These are phyloP conservation scores for Napeogenes sylphis DNA, from an alignment of 2,888 invertebrate genomes.

Conservation along the genomic window DNA sequence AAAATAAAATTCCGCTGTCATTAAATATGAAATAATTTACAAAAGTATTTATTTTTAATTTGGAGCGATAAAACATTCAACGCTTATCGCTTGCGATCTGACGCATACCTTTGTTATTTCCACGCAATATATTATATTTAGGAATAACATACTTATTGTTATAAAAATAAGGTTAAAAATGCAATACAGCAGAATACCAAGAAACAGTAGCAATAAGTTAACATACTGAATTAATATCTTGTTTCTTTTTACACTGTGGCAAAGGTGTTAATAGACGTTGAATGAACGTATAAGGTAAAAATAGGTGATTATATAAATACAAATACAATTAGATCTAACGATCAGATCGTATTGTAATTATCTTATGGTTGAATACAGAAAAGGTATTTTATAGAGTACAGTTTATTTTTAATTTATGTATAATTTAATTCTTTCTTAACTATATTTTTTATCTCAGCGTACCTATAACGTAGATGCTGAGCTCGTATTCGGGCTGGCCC, in stretches of 20 bases:
- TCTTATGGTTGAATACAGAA: slow-evolving; percentile 5
- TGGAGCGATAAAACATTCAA: no score
- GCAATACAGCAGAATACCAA: not conserved
- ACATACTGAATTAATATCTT: slow-evolving; percentile 6
- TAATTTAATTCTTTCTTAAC: no score
- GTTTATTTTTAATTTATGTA: slow-evolving; percentile 2
- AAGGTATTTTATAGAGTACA: not conserved
- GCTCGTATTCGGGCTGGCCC: no score
- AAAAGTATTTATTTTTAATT: slow-evolving; percentile 12
- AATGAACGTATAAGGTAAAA: not conserved
- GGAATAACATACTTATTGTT: not conserved
- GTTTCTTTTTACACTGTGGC: slow-evolving; percentile 13
- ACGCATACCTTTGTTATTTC: not conserved
- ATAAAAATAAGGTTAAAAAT: not conserved
- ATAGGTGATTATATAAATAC: slow-evolving; percentile 2
- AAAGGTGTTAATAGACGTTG: slow-evolving; percentile 21
- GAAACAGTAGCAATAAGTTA: slow-evolving; percentile 6
- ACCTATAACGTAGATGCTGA: no score
- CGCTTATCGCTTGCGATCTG: slow-evolving; percentile 14
- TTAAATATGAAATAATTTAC: slow-evolving; percentile 8
- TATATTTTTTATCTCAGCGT: no score
- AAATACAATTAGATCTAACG: not conserved
- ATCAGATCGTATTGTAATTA: not conserved
- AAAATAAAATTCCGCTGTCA: no score
- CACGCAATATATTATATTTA: not conserved